A percentile compares a stretch with the other conserved stretches of the same genome.
Evolutionary conservation across 2,888 invertebrate genomes (phyloP).

Genomic region (Apamea crenata): DNA sequence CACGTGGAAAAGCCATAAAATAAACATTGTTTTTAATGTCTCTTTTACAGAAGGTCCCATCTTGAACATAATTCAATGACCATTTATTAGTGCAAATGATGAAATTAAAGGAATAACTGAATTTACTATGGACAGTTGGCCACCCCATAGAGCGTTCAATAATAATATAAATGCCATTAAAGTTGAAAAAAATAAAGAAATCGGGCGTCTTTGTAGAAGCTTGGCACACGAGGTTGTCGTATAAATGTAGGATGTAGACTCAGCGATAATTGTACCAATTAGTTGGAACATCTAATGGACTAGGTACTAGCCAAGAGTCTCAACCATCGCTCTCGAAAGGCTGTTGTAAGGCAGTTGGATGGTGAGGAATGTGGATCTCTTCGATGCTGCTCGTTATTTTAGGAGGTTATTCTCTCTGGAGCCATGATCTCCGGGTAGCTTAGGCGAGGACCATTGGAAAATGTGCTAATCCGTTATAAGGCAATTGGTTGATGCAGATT

Average conservation of each 20-base stretch:
- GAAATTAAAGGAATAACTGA: neutral
- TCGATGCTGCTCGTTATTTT: neutral
- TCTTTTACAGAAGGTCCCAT: neutral
- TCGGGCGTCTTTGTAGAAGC: neutral
- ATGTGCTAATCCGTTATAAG: neutral
- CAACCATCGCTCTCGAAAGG: neutral
- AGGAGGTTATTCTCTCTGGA: neutral
- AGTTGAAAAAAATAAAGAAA: neutral
- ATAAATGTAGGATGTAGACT: neutral
- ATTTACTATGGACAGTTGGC: neutral
- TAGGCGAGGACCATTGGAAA: neutral
- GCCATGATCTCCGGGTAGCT: neutral
- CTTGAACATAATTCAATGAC: neutral
- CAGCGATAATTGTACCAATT: conserved; percentile 2
- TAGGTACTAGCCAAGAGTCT: neutral
- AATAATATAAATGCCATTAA: neutral
- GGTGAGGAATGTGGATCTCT: neutral
- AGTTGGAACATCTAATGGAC: neutral
- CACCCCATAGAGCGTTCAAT: neutral
- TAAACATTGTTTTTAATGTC: neutral
- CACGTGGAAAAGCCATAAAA: conserved; percentile 21
- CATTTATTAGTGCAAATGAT: conserved; percentile 20
- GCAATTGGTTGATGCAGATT: too few relatives aligned
- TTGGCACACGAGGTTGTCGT: neutral
- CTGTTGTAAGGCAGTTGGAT: too few relatives aligned